Base-by-base conservation (phyloP, 2,113 vertebrate genomes). In the Orycteropus afer region DNA sequence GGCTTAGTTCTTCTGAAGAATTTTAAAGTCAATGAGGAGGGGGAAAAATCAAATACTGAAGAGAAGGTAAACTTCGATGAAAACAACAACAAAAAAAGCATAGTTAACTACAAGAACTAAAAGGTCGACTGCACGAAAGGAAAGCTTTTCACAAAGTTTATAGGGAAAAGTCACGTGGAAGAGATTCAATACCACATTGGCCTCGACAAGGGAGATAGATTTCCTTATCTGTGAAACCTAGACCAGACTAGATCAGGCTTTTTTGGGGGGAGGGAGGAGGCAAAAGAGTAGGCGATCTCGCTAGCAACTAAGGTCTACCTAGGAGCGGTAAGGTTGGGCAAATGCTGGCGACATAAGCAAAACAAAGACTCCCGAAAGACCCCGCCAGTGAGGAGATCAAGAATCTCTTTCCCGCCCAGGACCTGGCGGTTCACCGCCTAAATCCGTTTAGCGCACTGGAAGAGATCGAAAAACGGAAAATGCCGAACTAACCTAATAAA, bases 121-220 rank as follows among this genome's bases (percentile, higher is more conserved):
- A 89, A 23, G 18, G 7, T 32, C 27, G 7, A 61, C 57, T 12
- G 12, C 10, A 13, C 51, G 82, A 71, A 51, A 76, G 20, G n/a
- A 10, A 27, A 6, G 32, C 51, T 47, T 37, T 82, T 61, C 3
- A 47, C 65, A 0, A 95, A 92, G 86, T 94, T 95, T 18, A 42
- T 76, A 34, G 57, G 45, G 25, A 45, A 59, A 61, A 90, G 94
- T 96, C 95, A 90, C 92, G 95, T 95, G 95, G 45, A 59, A 25
- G 55, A 67, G 88, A 77, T 14, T 59, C 53, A 40, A 89, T 23
- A 57, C 79, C 86, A 1, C 13, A 57, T 63, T n/a, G 78, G 90
- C 71, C 90, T 12, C 12, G 2, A 29, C 42, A 0, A 1, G 29
- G 89, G 18, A 57, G 74, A 14, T 49, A 63, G 74, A 15, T 71